phyloP scores from a whole-genome alignment of 2,888 invertebrate species.

The Drosophila peninsularis region DNA sequence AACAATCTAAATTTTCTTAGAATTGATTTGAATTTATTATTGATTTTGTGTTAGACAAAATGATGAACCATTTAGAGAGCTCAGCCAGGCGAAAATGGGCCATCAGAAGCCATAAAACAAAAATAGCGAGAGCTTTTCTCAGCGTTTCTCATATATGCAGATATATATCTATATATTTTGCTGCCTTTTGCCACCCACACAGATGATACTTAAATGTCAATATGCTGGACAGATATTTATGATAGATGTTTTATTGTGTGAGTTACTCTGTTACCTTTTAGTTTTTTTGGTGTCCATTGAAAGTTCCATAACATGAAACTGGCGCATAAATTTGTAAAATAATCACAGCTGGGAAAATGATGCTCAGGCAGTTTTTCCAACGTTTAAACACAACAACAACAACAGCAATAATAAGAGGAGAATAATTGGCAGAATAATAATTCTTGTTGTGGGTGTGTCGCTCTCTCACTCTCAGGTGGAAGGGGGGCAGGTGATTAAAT shows the following conservation, averaged over 20 bases:
- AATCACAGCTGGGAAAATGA: conserved; percentile 75
- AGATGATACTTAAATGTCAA: conserved; percentile 18
- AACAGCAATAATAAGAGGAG: conserved; percentile 1
- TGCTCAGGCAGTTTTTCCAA: conserved; percentile 68
- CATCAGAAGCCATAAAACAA: conserved; percentile 15
- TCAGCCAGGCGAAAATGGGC: conserved; percentile 8
- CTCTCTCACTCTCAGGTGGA: neutral
- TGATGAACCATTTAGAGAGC: conserved; percentile 16
- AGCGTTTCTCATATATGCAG: neutral
- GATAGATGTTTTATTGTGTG: neutral
- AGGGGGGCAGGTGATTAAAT: conserved; percentile 28
- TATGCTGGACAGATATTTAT: conserved; percentile 7
- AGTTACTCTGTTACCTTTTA: conserved; percentile 70
- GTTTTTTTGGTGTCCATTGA: conserved; percentile 83
- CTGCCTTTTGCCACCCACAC: conserved; percentile 8
- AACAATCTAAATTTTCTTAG: neutral
- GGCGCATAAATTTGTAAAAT: conserved; percentile 80
- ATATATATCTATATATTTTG: neutral
- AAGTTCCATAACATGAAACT: conserved; percentile 83
- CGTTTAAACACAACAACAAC: conserved; percentile 11
- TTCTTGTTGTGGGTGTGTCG: neutral
- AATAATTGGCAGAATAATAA: conserved; percentile 16
- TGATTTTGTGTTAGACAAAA: conserved; percentile 4
- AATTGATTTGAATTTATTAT: conserved; percentile 24
- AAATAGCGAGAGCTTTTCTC: conserved; percentile 8